phyloP scores from a whole-genome alignment of 2,888 invertebrate genomes.

The Lasioglossum pauxillum region DNA sequence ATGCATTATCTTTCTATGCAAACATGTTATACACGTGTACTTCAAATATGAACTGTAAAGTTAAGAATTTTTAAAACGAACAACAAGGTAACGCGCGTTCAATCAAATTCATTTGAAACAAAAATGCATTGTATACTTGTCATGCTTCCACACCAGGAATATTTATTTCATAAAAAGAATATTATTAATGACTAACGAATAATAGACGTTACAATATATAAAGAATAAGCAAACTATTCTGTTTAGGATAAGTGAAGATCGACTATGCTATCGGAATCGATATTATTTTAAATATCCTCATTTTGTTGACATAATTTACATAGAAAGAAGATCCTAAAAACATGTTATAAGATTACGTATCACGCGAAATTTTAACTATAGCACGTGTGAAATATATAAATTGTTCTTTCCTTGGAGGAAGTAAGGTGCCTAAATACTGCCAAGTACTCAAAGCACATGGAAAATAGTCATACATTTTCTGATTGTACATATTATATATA shows the following conservation, averaged over 20 bases:
- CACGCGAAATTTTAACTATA: constrained; percentile 14
- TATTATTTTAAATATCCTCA: constrained; percentile 33
- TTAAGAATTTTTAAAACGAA: constrained; percentile 22
- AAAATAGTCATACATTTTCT: constrained; percentile 51
- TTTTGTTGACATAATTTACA: constrained; percentile 29
- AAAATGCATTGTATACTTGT: constrained; percentile 12
- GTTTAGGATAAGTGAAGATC: constrained; percentile 22
- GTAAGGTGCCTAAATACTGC: constrained; percentile 68
- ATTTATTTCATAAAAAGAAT: constrained; percentile 39
- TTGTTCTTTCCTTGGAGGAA: constrained; percentile 53
- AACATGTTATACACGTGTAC: constrained; percentile 20
- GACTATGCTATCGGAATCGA: constrained; percentile 19
- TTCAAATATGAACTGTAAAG: constrained; percentile 41
- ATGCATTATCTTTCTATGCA: constrained; percentile 38
- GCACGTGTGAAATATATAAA: constrained; percentile 28
- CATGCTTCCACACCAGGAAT: constrained; percentile 33
- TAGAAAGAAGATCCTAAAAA: constrained; percentile 30
- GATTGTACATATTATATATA: constrained; percentile 53
- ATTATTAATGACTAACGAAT: constrained; percentile 25
- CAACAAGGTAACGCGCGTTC: background rate
- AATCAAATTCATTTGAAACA: constrained; percentile 25
- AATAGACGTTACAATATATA: constrained; percentile 28
- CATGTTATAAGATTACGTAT: constrained; percentile 40
- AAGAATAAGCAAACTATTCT: constrained; percentile 24
- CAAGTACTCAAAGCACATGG: constrained; percentile 59